These are phyloP conservation scores for Xiphias gladius DNA, from an alignment of 2,113 vertebrate genomes.

Conservation along the genomic window DNA sequence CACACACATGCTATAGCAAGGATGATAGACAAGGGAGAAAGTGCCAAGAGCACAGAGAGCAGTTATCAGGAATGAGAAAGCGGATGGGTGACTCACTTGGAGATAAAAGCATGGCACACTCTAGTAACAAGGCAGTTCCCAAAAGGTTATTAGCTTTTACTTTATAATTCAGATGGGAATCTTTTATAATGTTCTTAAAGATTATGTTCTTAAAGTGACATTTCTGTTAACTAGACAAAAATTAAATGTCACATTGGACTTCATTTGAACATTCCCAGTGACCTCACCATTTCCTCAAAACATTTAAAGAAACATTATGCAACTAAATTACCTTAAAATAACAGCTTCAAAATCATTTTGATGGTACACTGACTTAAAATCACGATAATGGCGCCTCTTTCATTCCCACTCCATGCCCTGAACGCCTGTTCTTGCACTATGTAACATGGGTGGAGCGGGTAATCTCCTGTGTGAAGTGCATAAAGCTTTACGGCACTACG, in stretches of 20 bases:
- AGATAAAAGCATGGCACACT: conserved; percentile 45
- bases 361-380: no score
- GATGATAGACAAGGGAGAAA: conserved; percentile 64
- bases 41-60: conserved; percentile 33
- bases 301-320: not conserved
- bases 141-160: conserved; percentile 36
- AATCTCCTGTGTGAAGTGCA: no score
- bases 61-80: conserved; percentile 43
- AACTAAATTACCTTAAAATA: no score
- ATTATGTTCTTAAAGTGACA: conserved; percentile 9
- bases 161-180: conserved; percentile 12
- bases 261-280: not conserved
- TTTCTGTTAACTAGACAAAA: conserved; percentile 23
- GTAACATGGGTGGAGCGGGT: no score
- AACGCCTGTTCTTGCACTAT: no score
- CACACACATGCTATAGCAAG: conserved; percentile 10
- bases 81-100: conserved; percentile 49
- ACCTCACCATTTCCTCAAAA: not conserved
- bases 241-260: conserved; percentile 11
- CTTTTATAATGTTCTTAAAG: conserved; percentile 2
- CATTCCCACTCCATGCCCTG: no score
- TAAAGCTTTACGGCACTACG: no score
- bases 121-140: not conserved
- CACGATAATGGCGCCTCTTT: no score
- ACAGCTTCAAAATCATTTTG: no score